Base-by-base conservation (phyloP, 92 coral and sea anemone genomes). In the Siderastrea radians region DNA sequence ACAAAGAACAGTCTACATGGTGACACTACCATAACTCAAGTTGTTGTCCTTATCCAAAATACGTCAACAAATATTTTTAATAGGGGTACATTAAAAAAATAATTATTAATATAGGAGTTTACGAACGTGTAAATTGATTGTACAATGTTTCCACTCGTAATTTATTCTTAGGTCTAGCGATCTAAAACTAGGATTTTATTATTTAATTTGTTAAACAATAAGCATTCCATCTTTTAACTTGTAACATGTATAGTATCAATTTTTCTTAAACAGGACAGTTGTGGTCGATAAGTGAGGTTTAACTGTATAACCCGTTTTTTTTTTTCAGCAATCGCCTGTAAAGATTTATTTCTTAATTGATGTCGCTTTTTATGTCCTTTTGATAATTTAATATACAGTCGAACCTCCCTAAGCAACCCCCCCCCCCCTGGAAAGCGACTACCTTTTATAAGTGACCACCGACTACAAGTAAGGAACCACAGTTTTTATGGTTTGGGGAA, bases 121-220 rank as follows among this genome's bases (percentile, higher is more conserved):
- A 15, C 7, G 15, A 58, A 12, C 15, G 62, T 11, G 6, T 58
- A 58, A 58, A 5, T 16, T 19, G n/a, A 61, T 61, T 61, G 14
- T 61, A 61, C 14, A 13, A 61, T 6, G 5, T 14, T 61, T 61
- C n/a, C 66, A 14, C 26, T 6, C n/a, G n/a, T 61, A 61, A 73
- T 73, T 17, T 49, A 73, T 73, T 17, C n/a, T n/a, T 0, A 7
- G 60, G 38, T 26, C 38, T 26, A 50, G 12, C 9, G 47, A 49
- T 49, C 55, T 16, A n/a, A n/a, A 73, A 73, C n/a, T 16, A 7
- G 16, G 10, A 17, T 73, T 49, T 73, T 50, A 73, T 52, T 7
- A 53, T 73, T 73, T 2, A 72, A 17, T 49, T 71, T 50, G 54
- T 73, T 73, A 72, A 72, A 72, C 12, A 43, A 7, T 72, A n/a